phyloP scores from a whole-genome alignment of 2,113 vertebrate genomes.

The Sphyrna mokarran region DNA sequence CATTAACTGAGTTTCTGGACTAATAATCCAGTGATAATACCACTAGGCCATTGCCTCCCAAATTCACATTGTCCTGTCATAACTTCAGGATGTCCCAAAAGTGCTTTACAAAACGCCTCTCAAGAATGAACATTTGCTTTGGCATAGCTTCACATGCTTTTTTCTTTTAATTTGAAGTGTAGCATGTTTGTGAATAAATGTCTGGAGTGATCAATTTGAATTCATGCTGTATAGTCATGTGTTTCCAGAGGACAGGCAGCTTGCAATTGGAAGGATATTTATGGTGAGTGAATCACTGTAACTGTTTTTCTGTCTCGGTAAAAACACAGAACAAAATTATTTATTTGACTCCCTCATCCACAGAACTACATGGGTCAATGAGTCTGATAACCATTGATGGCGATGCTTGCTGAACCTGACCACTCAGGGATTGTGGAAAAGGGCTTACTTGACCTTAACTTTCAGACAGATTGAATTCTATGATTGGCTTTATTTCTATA shows the following conservation, averaged over 20 bases:
- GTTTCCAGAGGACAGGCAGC: neutral
- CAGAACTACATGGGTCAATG: neutral
- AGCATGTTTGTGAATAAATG: neutral
- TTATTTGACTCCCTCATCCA: neutral
- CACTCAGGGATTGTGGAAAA: neutral
- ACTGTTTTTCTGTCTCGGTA: neutral
- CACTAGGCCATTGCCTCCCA: too few species aligned
- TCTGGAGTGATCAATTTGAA: neutral
- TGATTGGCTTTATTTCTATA: neutral
- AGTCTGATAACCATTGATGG: neutral
- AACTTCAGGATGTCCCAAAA: neutral
- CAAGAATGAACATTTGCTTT: neutral
- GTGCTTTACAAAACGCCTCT: neutral
- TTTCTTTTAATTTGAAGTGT: neutral
- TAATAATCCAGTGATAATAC: too few species aligned
- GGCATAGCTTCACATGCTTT: neutral
- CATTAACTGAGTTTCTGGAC: too few species aligned
- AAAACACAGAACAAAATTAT: neutral
- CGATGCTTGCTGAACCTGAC: neutral
- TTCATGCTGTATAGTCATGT: neutral
- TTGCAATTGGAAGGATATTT: neutral
- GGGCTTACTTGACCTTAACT: neutral
- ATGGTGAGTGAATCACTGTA: neutral
- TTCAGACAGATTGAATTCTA: neutral
- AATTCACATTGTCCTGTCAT: neutral